Percentiles rank a stretch among this genome's conserved stretches.
Evolutionary conservation across 2,113 vertebrate genomes (phyloP).

Genomic region (Protobothrops mucrosquamatus): DNA sequence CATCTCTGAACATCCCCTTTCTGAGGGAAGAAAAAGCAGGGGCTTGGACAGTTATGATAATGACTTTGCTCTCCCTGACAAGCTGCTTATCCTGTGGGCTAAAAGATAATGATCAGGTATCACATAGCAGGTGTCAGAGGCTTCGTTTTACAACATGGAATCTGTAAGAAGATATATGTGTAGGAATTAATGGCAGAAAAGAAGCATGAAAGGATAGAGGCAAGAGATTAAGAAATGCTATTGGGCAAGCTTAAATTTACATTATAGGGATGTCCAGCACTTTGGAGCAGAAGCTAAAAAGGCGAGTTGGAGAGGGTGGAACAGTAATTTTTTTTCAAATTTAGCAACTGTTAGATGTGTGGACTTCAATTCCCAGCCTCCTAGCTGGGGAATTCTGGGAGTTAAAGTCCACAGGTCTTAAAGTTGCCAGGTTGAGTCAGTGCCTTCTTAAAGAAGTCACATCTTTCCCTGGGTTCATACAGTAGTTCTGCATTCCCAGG

Average conservation of each 20-base stretch:
- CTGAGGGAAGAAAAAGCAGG: background rate
- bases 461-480: background rate
- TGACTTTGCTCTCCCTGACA: background rate
- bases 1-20: background rate
- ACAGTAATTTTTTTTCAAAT: background rate
- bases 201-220: background rate
- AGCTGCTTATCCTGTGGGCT: background rate
- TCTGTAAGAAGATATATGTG: background rate
- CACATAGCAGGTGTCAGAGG: background rate
- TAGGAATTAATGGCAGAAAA: background rate
- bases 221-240: background rate
- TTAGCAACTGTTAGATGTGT: background rate
- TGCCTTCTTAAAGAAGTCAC: background rate
- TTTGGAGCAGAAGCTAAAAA: background rate
- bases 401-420: background rate
- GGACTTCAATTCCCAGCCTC: background rate
- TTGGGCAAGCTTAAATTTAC: background rate
- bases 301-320: background rate
- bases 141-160: background rate
- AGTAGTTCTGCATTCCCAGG: background rate
- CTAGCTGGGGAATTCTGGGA: background rate
- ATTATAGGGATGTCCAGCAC: background rate
- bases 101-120: background rate
- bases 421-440: background rate
- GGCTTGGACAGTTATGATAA: background rate